These are phyloP conservation scores for Oceanodroma leucorhoa DNA, from an alignment of 2,797 vertebrate genomes.

Conservation along the genomic window DNA sequence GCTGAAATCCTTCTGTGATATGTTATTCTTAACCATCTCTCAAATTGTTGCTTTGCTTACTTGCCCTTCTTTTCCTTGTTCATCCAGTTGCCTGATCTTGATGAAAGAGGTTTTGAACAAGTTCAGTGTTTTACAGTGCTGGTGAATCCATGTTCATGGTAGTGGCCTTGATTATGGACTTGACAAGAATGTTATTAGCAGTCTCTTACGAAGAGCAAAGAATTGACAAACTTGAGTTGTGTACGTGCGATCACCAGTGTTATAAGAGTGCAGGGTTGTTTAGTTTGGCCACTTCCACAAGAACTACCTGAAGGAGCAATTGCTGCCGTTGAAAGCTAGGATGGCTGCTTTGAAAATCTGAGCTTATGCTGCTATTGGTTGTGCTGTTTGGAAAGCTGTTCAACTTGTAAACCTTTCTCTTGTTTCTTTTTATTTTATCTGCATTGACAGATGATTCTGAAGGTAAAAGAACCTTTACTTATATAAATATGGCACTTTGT, in stretches of 20 bases:
- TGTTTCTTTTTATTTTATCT: slow-evolving; percentile 86
- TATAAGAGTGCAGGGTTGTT: neutral
- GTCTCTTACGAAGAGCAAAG: neutral
- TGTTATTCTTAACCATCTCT: neutral
- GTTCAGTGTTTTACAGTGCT: neutral
- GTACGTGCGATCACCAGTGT: rapidly evolving
- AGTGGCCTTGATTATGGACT: neutral
- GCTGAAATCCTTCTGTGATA: neutral
- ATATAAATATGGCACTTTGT: slow-evolving; percentile 70
- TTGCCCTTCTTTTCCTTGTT: neutral
- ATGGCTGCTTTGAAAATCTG: neutral
- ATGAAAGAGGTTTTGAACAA: neutral
- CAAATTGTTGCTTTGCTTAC: neutral
- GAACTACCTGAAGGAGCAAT: neutral
- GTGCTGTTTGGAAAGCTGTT: slow-evolving; percentile 46
- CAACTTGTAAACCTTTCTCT: slow-evolving; percentile 75
- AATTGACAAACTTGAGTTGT: neutral
- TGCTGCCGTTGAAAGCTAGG: neutral
- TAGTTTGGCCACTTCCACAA: rapidly evolving
- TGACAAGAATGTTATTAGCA: neutral
- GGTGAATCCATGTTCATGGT: neutral
- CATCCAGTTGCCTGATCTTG: neutral
- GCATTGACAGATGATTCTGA: slow-evolving; percentile 94
- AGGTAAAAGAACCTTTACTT: slow-evolving; percentile 87
- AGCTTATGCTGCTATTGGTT: slow-evolving; percentile 1